These are phyloP conservation scores for Pelusios castaneus DNA, from an alignment of 2,113 vertebrate species.

Conservation along the genomic window DNA sequence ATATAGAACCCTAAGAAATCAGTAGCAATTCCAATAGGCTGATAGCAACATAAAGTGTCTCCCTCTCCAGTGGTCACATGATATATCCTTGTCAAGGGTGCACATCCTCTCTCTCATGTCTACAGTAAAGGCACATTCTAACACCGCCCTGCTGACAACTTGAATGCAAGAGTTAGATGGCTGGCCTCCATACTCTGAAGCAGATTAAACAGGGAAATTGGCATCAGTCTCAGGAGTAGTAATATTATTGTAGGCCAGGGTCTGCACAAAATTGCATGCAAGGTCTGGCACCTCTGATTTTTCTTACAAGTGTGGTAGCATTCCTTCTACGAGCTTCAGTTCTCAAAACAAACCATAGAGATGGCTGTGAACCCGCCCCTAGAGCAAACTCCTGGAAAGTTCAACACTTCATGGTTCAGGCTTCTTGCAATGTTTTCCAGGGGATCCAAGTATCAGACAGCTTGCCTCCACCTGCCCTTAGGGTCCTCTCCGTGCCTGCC, in stretches of 20 bases:
- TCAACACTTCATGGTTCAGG: neutral
- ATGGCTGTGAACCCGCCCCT: neutral
- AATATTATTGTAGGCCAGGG: neutral
- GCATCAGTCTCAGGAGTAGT: neutral
- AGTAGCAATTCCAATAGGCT: neutral
- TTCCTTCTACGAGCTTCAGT: neutral
- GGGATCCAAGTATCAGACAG: neutral
- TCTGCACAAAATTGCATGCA: neutral
- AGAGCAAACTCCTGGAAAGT: neutral
- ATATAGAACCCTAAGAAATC: neutral
- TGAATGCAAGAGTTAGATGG: neutral
- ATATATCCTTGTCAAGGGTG: neutral
- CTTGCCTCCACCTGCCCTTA: neutral
- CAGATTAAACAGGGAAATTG: neutral
- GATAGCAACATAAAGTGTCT: neutral
- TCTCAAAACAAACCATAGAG: neutral
- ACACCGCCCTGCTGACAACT: neutral
- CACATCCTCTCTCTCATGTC: neutral
- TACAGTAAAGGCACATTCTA: neutral
- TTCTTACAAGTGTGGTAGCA: neutral
- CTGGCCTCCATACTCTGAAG: fast-evolving
- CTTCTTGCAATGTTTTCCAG: neutral
- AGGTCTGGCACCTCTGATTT: neutral
- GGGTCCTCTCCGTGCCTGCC: neutral
- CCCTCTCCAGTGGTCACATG: neutral